Conservation (phyloP, 2,888 invertebrate genomes). For the Carcina quercana region DNA sequence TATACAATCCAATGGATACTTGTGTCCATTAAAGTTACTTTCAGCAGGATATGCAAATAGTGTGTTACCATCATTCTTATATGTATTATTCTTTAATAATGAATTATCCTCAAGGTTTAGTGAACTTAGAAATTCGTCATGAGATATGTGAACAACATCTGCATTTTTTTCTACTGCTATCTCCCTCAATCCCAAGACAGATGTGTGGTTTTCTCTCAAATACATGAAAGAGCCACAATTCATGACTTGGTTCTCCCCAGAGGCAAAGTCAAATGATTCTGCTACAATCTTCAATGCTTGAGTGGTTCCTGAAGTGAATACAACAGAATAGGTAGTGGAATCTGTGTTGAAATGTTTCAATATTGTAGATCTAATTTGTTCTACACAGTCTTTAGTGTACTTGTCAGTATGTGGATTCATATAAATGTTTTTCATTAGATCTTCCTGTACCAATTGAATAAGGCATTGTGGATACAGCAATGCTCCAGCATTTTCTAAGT, state of each 20-base stretch:
- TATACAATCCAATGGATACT: conserved; percentile 88
- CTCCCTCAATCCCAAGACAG: conserved; percentile 94
- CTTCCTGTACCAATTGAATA: conserved; percentile 76
- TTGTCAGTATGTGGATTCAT: conserved; percentile 95
- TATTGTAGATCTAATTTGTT: conserved; percentile 88
- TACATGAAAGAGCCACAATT: conserved; percentile 82
- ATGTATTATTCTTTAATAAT: conserved; percentile 22
- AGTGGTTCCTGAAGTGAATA: conserved; percentile 97
- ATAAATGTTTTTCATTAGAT: conserved; percentile 82
- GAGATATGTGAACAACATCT: conserved; percentile 72
- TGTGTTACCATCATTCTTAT: conserved; percentile 41
- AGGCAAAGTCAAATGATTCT: conserved; percentile 82
- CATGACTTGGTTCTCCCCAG: conserved; percentile 26
- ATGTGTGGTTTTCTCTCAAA: conserved; percentile 94
- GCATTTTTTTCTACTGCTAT: conserved; percentile 74
- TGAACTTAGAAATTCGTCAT: conserved; percentile 69
- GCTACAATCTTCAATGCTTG: conserved; percentile 87
- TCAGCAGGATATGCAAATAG: conserved; percentile 93
- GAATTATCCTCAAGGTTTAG: conserved; percentile 12
- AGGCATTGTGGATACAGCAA: conserved; percentile 87
- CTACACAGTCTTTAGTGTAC: conserved; percentile 87
- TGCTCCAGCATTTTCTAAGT: conserved; percentile 93
- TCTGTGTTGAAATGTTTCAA: conserved; percentile 90
- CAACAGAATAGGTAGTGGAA: conserved; percentile 85
- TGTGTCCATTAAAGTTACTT: conserved; percentile 95